phyloP scores from a whole-genome alignment of 2,888 invertebrate species.

The Asteroscopus sphinx region DNA sequence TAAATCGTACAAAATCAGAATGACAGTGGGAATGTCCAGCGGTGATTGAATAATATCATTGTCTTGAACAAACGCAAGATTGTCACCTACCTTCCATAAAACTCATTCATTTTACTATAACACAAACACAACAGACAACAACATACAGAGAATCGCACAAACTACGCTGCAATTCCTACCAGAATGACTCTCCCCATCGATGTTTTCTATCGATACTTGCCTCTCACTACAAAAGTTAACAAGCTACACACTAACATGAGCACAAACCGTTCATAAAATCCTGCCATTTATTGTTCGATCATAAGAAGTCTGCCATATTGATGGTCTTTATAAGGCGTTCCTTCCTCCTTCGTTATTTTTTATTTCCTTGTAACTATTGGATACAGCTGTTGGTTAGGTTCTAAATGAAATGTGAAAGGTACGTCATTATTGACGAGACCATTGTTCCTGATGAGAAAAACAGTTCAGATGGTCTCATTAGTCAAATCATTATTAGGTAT shows the following conservation, averaged over 20 bases:
- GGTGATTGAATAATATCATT: too few relatives aligned
- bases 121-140: neutral
- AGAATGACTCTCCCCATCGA: too few relatives aligned
- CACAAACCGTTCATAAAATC: conserved; percentile 47
- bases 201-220: conserved; percentile 25
- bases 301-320: conserved; percentile 19
- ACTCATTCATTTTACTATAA: too few relatives aligned
- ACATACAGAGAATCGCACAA: too few relatives aligned
- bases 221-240: conserved; percentile 45
- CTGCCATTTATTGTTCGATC: conserved; percentile 42
- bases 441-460: too few relatives aligned
- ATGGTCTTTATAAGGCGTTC: conserved; percentile 6
- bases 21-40: too few relatives aligned
- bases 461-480: too few relatives aligned
- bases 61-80: too few relatives aligned
- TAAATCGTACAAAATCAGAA: too few relatives aligned
- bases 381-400: neutral
- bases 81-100: too few relatives aligned
- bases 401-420: neutral
- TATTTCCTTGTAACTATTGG: conserved; percentile 31
- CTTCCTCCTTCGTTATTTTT: conserved; percentile 54
- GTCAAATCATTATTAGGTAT: too few relatives aligned
- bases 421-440: neutral
- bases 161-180: too few relatives aligned
- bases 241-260: conserved; percentile 40